A percentile compares a stretch with the other conserved stretches of the same genome.
These are phyloP conservation scores for Hyles vespertilio DNA, from an alignment of 1,140 invertebrate genomes.

Conservation along the genomic window DNA sequence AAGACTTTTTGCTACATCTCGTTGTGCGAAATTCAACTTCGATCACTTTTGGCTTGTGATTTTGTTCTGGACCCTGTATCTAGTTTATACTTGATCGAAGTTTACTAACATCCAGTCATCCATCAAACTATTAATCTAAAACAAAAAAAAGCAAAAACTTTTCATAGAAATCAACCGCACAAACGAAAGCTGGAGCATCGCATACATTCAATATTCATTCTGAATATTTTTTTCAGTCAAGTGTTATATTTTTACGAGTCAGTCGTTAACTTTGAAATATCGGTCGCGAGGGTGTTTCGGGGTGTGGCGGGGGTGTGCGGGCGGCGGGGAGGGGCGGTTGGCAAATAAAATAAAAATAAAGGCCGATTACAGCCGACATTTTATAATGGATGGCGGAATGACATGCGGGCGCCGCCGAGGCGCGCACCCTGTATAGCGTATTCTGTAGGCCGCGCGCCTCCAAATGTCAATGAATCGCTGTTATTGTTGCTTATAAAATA, in stretches of 20 bases:
- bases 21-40: no score
- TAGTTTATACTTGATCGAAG: no score
- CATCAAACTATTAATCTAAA: no score
- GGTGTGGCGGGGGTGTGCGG: conserved; percentile 19
- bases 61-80: no score
- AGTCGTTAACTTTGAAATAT: conserved; percentile 73
- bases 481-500: conserved; percentile 4
- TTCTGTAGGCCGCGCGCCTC: conserved; percentile 6
- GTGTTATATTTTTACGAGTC: conserved; percentile 63
- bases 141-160: conserved; percentile 8
- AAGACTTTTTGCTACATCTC: no score
- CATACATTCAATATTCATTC: conserved; percentile 32
- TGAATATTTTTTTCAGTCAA: conserved; percentile 47
- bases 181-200: neutral
- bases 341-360: conserved; percentile 73
- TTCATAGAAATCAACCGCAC: neutral
- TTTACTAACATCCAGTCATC: no score
- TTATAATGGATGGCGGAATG: conserved; percentile 68
- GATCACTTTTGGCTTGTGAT: no score
- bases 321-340: conserved; percentile 29
- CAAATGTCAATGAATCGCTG: conserved; percentile 28
- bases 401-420: conserved; percentile 64
- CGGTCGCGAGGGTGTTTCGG: conserved; percentile 30
- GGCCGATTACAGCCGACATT: conserved; percentile 66
- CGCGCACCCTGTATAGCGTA: conserved; percentile 32